A percentile compares a stretch with the other conserved stretches of the same genome.
These are phyloP conservation scores for Nomada hirtipes DNA, from an alignment of 2,888 invertebrate species.

Conservation along the genomic window DNA sequence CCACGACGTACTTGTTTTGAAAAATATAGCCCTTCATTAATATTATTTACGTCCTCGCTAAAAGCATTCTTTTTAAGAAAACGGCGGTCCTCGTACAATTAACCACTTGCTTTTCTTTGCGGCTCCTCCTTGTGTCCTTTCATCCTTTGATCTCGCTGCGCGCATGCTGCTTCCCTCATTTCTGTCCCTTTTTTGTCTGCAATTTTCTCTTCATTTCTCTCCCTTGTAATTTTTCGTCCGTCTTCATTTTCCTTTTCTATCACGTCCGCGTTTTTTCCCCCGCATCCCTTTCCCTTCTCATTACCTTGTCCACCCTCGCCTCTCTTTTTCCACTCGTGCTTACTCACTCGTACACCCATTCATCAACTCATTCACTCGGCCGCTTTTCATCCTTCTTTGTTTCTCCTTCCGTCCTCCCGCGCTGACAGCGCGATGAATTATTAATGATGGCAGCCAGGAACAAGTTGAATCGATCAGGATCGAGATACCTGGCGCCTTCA, in stretches of 20 bases:
- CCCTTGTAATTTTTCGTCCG: constrained; percentile 17
- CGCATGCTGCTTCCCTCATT: constrained; percentile 10
- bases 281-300: not conserved
- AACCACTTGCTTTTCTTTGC: constrained; percentile 11
- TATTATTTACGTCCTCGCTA: not conserved
- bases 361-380: constrained; percentile 13
- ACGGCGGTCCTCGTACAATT: not conserved
- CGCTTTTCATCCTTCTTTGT: constrained; percentile 28
- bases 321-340: not conserved
- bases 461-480: constrained; percentile 66
- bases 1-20: not conserved
- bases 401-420: constrained; percentile 25
- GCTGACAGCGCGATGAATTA: constrained; percentile 72
- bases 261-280: not conserved
- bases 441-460: constrained; percentile 72
- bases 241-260: constrained; percentile 8
- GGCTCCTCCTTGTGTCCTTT: not conserved
- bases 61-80: not conserved
- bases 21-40: not conserved
- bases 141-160: constrained; percentile 20
- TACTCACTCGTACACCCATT: constrained; percentile 8
- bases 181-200: constrained; percentile 1
- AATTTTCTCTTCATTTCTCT: not conserved
- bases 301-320: not conserved
- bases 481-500: constrained; percentile 51